Evolutionary conservation across 2,797 vertebrate species (phyloP).

Genomic region (Acipenser oxyrinchus): DNA sequence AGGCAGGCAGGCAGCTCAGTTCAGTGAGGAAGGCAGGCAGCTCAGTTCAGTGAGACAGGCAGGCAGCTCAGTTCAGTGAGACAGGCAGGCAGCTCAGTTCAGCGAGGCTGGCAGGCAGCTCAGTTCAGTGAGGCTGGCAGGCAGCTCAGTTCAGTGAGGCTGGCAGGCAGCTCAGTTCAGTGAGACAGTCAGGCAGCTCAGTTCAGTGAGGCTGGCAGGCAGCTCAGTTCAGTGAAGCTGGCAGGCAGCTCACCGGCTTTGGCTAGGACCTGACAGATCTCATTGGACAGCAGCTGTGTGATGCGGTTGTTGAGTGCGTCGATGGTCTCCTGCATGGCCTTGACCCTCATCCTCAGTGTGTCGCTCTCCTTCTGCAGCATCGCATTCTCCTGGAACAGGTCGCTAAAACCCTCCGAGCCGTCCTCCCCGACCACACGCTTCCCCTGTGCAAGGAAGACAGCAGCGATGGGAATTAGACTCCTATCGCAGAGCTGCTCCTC

Average conservation of each 20-base stretch:
- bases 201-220: too few species aligned
- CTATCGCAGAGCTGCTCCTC: too few species aligned
- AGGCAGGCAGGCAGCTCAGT: too few species aligned
- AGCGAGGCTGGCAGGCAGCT: too few species aligned
- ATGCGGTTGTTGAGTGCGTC: conserved; percentile 85
- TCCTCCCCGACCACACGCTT: conserved; percentile 84
- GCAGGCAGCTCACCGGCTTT: conserved; percentile 72
- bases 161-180: too few species aligned
- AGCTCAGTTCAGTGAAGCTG: background rate
- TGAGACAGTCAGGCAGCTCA: too few species aligned
- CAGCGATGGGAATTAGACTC: background rate
- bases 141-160: too few species aligned
- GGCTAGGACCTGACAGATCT: conserved; percentile 77
- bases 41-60: too few species aligned
- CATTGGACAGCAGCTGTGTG: conserved; percentile 85
- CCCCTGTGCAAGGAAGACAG: conserved; percentile 55
- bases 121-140: too few species aligned
- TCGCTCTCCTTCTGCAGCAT: conserved; percentile 88
- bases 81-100: too few species aligned
- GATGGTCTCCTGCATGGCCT: conserved; percentile 96
- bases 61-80: too few species aligned
- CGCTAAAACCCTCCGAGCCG: conserved; percentile 77
- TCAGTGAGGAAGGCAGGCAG: too few species aligned
- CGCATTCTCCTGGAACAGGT: conserved; percentile 83
- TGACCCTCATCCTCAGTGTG: conserved; percentile 78